These are phyloP conservation scores for Molossus alvarezi DNA, from an alignment of 2,797 vertebrate species.

Conservation along the genomic window DNA sequence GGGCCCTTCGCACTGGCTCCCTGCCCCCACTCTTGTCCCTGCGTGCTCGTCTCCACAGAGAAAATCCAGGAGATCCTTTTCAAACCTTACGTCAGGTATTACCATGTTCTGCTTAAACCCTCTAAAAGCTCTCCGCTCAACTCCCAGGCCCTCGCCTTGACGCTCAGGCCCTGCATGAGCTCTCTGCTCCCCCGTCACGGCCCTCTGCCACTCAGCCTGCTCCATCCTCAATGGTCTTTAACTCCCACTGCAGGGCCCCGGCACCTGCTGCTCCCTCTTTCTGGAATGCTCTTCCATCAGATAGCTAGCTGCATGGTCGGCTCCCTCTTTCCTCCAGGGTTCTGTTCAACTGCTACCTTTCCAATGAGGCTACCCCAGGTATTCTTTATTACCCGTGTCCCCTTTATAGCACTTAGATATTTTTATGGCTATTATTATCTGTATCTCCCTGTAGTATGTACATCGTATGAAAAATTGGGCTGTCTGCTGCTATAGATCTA, in stretches of 20 bases:
- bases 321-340: neutral
- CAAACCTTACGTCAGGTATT: neutral
- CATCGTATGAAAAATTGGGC: neutral
- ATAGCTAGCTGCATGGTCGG: accelerated
- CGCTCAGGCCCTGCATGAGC: neutral
- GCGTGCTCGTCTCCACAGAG: neutral
- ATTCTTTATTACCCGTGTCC: neutral
- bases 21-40: neutral
- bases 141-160: neutral
- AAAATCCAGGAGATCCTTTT: neutral
- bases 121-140: neutral
- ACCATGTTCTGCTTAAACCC: neutral
- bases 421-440: neutral
- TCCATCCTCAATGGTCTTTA: neutral
- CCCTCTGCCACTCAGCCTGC: neutral
- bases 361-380: neutral
- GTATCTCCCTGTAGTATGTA: neutral
- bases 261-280: neutral
- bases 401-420: neutral
- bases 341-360: neutral
- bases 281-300: neutral
- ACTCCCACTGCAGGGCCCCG: neutral
- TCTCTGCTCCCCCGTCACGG: neutral
- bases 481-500: neutral
- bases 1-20: neutral